These are phyloP conservation scores for Spongilla lacustris DNA, from an alignment of 37 sponge, comb jelly and placozoan genomes.

Conservation along the genomic window DNA sequence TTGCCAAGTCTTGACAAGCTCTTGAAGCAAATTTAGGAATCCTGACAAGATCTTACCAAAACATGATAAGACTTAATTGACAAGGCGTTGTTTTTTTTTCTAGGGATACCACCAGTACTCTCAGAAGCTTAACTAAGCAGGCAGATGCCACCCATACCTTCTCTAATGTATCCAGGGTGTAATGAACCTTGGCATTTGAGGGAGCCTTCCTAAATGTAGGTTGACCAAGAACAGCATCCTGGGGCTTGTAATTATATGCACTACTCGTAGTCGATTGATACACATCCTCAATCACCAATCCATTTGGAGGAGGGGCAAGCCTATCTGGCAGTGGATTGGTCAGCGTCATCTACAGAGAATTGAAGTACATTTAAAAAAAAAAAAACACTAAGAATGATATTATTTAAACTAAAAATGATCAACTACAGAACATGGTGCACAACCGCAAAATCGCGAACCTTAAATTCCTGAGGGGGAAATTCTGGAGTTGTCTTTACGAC, in stretches of 20 bases:
- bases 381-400: too few relatives aligned
- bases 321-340: slow-evolving; percentile 32
- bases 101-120: too few relatives aligned
- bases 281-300: slow-evolving; percentile 18
- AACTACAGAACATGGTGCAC: too few relatives aligned
- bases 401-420: too few relatives aligned
- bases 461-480: slow-evolving; percentile 38
- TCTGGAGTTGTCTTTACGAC: slow-evolving; percentile 3
- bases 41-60: too few relatives aligned
- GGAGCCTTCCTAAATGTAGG: slow-evolving; percentile 66
- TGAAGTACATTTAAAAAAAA: too few relatives aligned
- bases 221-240: slow-evolving; percentile 6
- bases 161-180: slow-evolving; percentile 28
- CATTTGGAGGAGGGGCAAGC: slow-evolving; percentile 13
- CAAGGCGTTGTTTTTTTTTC: too few relatives aligned
- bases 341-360: slow-evolving; percentile 17
- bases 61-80: too few relatives aligned
- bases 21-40: too few relatives aligned
- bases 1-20: too few relatives aligned
- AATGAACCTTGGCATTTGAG: slow-evolving; percentile 54
- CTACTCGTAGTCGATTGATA: slow-evolving; percentile 64
- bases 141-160: slow-evolving; percentile 29
- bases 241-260: slow-evolving; percentile 41
- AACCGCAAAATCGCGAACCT: slow-evolving; percentile 27
- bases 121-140: too few relatives aligned